Conservation (phyloP, 2,797 vertebrate genomes). For the Tympanoctomys barrerae region DNA sequence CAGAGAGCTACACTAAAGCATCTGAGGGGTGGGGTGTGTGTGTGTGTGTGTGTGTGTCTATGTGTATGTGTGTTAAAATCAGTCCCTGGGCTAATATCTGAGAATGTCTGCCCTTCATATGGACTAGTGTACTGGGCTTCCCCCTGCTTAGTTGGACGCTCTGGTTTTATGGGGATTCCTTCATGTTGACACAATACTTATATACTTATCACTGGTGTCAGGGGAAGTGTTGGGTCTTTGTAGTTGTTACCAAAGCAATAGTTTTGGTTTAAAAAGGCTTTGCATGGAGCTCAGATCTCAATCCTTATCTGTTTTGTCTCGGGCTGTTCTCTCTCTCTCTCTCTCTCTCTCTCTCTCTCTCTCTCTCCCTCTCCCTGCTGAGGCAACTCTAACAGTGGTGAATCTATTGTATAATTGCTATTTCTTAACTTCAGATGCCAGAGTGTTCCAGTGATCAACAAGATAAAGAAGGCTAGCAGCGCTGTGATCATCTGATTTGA, state of each 20-base stretch:
- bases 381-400: neutral
- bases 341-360: neutral
- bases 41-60: neutral
- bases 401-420: neutral
- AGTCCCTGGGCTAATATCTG: neutral
- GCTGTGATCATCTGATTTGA: neutral
- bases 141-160: neutral
- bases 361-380: neutral
- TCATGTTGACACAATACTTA: neutral
- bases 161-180: neutral
- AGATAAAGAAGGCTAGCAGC: neutral
- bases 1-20: neutral
- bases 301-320: neutral
- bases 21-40: neutral
- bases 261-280: neutral
- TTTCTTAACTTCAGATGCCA: neutral
- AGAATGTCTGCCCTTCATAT: neutral
- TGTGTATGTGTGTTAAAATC: neutral
- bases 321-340: constrained; percentile 1
- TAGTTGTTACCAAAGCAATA: neutral
- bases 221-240: neutral
- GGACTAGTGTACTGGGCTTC: neutral
- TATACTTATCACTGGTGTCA: neutral
- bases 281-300: neutral
- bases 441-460: neutral